Evolutionary conservation across 2,113 vertebrate species (phyloP).

Genomic region (Syngnathus scovelli): DNA sequence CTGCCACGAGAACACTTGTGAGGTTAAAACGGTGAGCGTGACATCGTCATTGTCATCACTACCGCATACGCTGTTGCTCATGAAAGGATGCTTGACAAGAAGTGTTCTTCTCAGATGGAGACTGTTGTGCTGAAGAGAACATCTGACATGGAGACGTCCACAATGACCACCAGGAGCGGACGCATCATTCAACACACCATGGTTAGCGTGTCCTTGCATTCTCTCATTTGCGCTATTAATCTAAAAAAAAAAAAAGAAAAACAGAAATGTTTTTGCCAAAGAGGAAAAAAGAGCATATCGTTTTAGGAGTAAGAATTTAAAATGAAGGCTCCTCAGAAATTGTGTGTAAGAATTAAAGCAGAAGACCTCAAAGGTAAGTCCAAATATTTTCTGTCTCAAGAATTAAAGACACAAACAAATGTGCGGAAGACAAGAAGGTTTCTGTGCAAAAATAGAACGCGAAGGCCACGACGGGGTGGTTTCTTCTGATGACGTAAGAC

Average conservation of each 20-base stretch:
- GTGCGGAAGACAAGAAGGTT: neutral
- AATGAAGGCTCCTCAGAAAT: neutral
- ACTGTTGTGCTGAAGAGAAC: constrained; percentile 70
- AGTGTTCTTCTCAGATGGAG: constrained; percentile 57
- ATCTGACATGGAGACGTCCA: constrained; percentile 64
- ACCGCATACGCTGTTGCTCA: neutral
- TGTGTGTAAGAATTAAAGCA: neutral
- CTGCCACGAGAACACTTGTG: constrained; percentile 28
- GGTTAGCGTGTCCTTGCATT: constrained; percentile 35
- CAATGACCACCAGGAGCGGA: constrained; percentile 81
- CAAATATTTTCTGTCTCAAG: neutral
- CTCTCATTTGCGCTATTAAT: neutral
- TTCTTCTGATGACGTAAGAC: neutral
- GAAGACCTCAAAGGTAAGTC: neutral
- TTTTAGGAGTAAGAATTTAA: neutral
- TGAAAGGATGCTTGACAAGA: neutral
- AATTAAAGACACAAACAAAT: neutral
- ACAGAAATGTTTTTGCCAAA: neutral
- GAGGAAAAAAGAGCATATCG: neutral
- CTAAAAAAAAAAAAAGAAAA: neutral
- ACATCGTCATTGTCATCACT: neutral
- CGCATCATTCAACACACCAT: constrained; percentile 49
- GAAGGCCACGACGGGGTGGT: too few relatives aligned
- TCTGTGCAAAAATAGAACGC: neutral
- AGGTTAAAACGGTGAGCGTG: constrained; percentile 35